Evolutionary conservation across 2,888 invertebrate species (phyloP), one percentile per base, ranked within the genome.

Genomic region (Thymelicus acteon): DNA sequence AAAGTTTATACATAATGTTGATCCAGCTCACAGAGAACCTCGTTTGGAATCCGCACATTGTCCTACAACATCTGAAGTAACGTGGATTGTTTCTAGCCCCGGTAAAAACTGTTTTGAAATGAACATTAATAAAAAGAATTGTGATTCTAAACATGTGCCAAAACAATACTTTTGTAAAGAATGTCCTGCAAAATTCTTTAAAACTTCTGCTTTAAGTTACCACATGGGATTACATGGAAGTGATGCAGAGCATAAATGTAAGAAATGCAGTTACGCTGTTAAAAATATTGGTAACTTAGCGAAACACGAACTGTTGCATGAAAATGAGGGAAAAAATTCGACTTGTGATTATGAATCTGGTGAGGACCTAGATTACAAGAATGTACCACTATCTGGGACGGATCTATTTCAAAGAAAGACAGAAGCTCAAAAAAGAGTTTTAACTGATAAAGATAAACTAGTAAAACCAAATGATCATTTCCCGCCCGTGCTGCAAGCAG

Each of bases 121-220:
- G 66, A 75, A 64, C 72, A 71, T 76, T 70, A 91, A 86, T 70
- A 91, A 86, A 78, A 87, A 83, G 78, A 61, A 75, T 5, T 76
- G 77, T 71, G 91, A 92, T 8, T 72, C 80, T 39, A 91, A 87
- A 81, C 85, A 85, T 72, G 79, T 79, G 39, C 85, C 89, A 71
- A 93, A 90, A 78, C 92, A 93, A 80, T 93, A 92, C 79, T 85
- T 87, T 49, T 96, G 96, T 76, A 94, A 94, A 71, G 94, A 95
- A 82, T 97, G 97, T 79, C 96, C 96, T 7, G 96, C 96, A 0
- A 95, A 95, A 77, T 97, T 97, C 82, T 95, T 96, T 75, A 97
- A 96, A 86, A 93, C 93, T 71, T 95, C 96, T 10, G 96, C 96
- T 7, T 89, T 97, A 8, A 95, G 95, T 72, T 96, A 96, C 80